These are phyloP conservation scores for Anguilla marmorata DNA, from an alignment of 2,797 vertebrate species.

Conservation along the genomic window DNA sequence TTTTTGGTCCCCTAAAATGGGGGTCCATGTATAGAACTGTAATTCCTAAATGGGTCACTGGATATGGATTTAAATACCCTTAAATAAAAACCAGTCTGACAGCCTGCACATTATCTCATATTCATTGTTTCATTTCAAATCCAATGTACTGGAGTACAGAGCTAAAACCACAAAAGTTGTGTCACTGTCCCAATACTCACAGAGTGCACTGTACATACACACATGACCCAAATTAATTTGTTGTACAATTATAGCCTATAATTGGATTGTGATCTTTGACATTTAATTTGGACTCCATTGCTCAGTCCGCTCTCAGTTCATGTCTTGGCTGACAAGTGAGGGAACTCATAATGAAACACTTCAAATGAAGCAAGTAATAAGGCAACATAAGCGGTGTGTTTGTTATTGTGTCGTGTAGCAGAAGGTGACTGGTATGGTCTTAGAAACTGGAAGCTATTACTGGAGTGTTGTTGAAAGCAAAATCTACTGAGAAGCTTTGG, in stretches of 20 bases:
- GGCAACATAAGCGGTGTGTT: background rate
- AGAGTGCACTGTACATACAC: background rate
- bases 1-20: no score
- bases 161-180: background rate
- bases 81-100: background rate
- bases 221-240: background rate
- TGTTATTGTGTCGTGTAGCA: background rate
- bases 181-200: background rate
- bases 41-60: no score
- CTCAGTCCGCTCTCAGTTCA: background rate
- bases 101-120: background rate
- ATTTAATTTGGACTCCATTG: background rate
- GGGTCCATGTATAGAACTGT: no score
- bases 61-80: background rate
- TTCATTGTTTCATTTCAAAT: background rate
- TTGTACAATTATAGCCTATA: background rate
- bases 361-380: constrained; percentile 6
- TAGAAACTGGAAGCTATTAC: constrained; percentile 7
- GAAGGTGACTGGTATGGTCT: constrained; percentile 1
- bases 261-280: constrained; percentile 11
- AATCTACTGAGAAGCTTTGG: constrained; percentile 1
- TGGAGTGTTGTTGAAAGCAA: background rate
- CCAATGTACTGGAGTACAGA: background rate
- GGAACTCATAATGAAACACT: background rate
- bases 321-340: background rate